Conservation (phyloP, 2,888 invertebrate genomes). For the Phlogophora meticulosa region DNA sequence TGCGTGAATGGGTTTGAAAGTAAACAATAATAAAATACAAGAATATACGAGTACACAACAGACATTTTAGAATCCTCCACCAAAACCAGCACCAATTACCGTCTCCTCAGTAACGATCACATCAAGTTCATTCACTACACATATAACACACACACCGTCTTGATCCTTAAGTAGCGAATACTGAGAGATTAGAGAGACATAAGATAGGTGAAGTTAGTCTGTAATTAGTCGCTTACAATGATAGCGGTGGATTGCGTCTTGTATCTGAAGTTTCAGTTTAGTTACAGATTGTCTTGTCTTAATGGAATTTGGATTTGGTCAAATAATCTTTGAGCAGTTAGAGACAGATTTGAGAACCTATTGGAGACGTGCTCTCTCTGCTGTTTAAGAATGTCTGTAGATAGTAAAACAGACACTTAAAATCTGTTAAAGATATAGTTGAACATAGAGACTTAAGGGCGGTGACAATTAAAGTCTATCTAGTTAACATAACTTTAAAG, state of each 20-base stretch:
- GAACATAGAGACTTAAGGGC: not conserved
- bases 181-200: constrained; percentile 54
- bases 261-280: constrained; percentile 46
- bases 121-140: constrained; percentile 23
- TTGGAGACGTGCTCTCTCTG: not conserved
- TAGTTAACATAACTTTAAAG: not conserved
- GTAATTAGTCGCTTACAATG: constrained; percentile 57
- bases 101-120: constrained; percentile 39
- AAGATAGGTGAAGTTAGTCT: constrained; percentile 58
- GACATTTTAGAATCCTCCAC: not conserved
- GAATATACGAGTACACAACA: not conserved
- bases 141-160: constrained; percentile 25
- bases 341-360: constrained; percentile 19
- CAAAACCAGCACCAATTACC: constrained; percentile 10
- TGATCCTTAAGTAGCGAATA: constrained; percentile 43
- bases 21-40: not conserved
- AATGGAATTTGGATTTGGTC: constrained; percentile 44
- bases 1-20: too few relatives aligned
- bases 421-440: not conserved
- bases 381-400: constrained; percentile 15
- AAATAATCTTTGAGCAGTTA: constrained; percentile 37
- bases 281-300: constrained; percentile 52
- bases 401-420: constrained; percentile 6
- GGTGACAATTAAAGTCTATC: not conserved
- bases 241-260: constrained; percentile 47